These are phyloP conservation scores for Drosophila eugracilis DNA, from an alignment of 1,140 invertebrate genomes.

Conservation along the genomic window DNA sequence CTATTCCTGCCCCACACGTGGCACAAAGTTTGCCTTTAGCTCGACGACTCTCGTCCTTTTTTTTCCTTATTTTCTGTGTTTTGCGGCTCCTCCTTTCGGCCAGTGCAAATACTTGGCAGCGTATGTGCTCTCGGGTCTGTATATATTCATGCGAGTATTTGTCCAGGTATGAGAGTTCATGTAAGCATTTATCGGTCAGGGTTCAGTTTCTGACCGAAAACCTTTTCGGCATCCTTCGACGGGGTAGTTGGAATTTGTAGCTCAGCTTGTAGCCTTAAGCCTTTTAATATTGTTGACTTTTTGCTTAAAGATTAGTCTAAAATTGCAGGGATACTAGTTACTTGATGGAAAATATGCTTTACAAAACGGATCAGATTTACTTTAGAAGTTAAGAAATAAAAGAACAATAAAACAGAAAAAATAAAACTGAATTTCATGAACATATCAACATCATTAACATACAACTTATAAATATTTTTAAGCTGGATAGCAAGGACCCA, in stretches of 20 bases:
- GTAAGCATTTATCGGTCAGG: constrained; percentile 59
- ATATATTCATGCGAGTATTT: constrained; percentile 16
- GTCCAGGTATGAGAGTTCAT: constrained; percentile 26
- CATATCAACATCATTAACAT: no score
- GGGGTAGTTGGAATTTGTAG: constrained; percentile 1
- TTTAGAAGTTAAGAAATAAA: no score
- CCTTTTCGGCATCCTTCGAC: constrained; percentile 3
- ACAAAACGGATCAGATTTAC: no score
- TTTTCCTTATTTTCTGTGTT: no score
- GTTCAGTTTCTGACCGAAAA: constrained; percentile 35
- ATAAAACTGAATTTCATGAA: no score
- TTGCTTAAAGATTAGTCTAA: no score
- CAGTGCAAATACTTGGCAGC: constrained; percentile 68
- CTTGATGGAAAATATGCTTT: no score
- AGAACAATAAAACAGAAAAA: no score
- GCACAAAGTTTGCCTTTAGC: constrained; percentile 73
- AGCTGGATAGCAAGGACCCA: no score
- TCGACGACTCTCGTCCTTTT: constrained; percentile 20
- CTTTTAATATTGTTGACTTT: neutral
- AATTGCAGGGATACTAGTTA: no score
- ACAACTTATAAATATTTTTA: no score
- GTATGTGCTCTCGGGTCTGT: constrained; percentile 28
- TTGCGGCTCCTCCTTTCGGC: constrained; percentile 30
- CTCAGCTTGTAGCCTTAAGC: neutral
- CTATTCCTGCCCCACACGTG: constrained; percentile 39